Evolutionary conservation across 2,888 invertebrate species (phyloP).

Genomic region (Tenodera sinensis): DNA sequence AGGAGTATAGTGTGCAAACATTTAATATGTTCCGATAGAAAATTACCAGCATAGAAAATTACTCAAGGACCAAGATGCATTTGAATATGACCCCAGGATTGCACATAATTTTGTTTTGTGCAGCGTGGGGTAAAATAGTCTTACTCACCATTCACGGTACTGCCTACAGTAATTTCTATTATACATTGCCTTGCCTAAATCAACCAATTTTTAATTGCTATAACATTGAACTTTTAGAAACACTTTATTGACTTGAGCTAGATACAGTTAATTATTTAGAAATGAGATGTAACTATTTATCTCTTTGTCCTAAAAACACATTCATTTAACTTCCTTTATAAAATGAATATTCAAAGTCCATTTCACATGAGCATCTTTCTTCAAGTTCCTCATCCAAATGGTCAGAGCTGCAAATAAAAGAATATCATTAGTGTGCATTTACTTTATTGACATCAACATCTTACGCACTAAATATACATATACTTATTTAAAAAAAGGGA

Average conservation of each 20-base stretch:
- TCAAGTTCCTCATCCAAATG: not conserved
- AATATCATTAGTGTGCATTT: not conserved
- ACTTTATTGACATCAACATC: too few species aligned
- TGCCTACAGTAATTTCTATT: not conserved
- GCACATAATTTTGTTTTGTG: not conserved
- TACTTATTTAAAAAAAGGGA: too few species aligned
- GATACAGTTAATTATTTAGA: not conserved
- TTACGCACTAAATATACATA: too few species aligned
- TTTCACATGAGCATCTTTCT: not conserved
- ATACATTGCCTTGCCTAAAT: not conserved
- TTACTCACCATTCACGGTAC: not conserved
- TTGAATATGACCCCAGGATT: not conserved
- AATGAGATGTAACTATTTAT: not conserved
- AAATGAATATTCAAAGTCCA: not conserved
- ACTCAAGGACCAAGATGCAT: not conserved
- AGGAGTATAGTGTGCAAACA: not conserved
- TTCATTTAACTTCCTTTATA: not conserved
- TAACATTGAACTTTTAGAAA: not conserved
- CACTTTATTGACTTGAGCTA: not conserved
- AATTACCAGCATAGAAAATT: not conserved
- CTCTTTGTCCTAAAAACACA: not conserved
- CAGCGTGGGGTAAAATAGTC: not conserved
- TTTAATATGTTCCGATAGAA: not conserved
- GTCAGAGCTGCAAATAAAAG: not conserved
- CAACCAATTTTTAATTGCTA: not conserved